These are phyloP conservation scores for Dicrurus megarhynchus DNA, from an alignment of 2,113 vertebrate genomes.

Conservation along the genomic window DNA sequence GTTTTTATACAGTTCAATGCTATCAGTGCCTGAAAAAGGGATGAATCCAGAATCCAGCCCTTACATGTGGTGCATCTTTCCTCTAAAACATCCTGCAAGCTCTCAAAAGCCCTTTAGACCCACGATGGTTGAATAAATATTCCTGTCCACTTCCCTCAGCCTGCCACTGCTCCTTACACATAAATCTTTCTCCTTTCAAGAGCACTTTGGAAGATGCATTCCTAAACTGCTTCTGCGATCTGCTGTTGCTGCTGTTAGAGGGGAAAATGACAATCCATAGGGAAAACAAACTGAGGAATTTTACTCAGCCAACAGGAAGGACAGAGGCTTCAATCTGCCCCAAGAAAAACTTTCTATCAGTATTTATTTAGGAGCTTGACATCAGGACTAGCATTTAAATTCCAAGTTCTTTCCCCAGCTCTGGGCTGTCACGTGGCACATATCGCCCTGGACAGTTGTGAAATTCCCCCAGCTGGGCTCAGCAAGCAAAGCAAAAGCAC, in stretches of 20 bases:
- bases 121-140: neutral
- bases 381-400: neutral
- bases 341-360: neutral
- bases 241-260: neutral
- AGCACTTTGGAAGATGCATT: slow-evolving; percentile 31
- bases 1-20: neutral
- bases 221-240: neutral
- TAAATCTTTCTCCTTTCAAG: neutral
- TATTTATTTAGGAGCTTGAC: neutral
- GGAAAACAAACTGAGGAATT: slow-evolving; percentile 11
- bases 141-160: neutral
- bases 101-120: slow-evolving; percentile 4
- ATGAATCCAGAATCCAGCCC: neutral
- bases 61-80: neutral
- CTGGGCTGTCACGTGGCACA: neutral
- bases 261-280: neutral
- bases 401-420: neutral
- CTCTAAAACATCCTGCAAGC: neutral
- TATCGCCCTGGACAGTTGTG: neutral
- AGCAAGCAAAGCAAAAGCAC: neutral
- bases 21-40: neutral
- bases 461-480: slow-evolving; percentile 16
- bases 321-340: neutral
- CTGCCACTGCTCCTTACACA: neutral
- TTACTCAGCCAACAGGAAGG: neutral